Evolutionary conservation across 2,888 invertebrate genomes (phyloP).

Genomic region (Hydraecia micacea): DNA sequence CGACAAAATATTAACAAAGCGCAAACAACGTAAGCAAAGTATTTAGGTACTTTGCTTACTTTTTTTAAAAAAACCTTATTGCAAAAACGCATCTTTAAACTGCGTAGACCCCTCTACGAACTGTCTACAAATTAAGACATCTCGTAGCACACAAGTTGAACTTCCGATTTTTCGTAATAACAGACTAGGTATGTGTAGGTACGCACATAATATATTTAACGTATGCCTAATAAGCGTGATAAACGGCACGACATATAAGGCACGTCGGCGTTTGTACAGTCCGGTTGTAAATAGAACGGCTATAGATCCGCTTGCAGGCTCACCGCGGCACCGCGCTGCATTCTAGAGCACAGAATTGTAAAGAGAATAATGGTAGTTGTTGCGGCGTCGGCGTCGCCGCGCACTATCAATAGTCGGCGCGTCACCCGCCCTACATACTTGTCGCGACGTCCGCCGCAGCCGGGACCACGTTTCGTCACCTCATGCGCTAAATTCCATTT

Average conservation of each 20-base stretch:
- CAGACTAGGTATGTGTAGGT: conserved; percentile 10
- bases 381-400: conserved; percentile 61
- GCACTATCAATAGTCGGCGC: conserved; percentile 85
- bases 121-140: conserved; percentile 45
- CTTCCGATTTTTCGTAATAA: conserved; percentile 4
- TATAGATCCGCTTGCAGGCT: conserved; percentile 67
- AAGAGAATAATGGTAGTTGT: conserved; percentile 67
- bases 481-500: conserved; percentile 83
- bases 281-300: conserved; percentile 59
- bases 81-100: conserved; percentile 5
- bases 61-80: conserved; percentile 8
- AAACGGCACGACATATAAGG: conserved; percentile 56
- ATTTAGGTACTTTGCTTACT: not conserved
- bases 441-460: conserved; percentile 75
- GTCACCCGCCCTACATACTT: conserved; percentile 85
- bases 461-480: conserved; percentile 82
- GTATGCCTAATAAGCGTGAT: conserved; percentile 54
- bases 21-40: not conserved
- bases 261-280: conserved; percentile 49
- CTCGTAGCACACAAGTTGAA: conserved; percentile 35
- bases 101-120: conserved; percentile 58
- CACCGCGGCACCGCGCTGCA: conserved; percentile 65
- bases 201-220: conserved; percentile 36
- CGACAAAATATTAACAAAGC: not conserved
- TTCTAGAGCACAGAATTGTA: conserved; percentile 73